Evolutionary conservation across 2,888 invertebrate species (phyloP), one percentile per base, ranked within the genome.

Genomic region (Agrotis ipsilon): DNA sequence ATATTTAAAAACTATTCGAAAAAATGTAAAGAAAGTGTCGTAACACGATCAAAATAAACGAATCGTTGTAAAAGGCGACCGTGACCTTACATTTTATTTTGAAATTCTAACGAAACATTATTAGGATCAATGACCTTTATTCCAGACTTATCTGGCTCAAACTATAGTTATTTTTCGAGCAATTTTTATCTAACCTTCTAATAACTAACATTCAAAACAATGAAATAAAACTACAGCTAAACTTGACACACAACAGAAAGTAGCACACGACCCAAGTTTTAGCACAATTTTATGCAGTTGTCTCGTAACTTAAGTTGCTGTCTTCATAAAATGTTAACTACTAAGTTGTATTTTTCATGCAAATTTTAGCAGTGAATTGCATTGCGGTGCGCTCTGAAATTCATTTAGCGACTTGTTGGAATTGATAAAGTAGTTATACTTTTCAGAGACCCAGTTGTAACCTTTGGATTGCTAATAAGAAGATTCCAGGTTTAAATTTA

Each of bases 281-380:
- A 51, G 19, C 19, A 68, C 16, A 69, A n/a, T 70, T 68, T 54
- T 55, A 54, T 54, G 16, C 5, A 14, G 2, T 24, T 69, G 45
- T 69, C 45, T 68, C n/a, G 21, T 3, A 68, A 52, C 52, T 21
- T 39, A 13, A 1, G 27, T 14, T 21, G 45, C 11, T 32, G 45
- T 68, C 45, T 69, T n/a, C 45, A 54, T 70, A 46, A 68, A 46
- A 46, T 69, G n/a, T 54, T 67, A 45, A 52, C n/a, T 32, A 21
- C 5, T 14, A 6, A 18, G 24, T 11, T 21, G 21, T 16, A 54
- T 52, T 68, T 68, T 68, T 21, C 32, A 21, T 16, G 45, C 6
- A 52, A 32, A 68, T 19, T 60, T 43, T 45, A 45, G 43, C 9
- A 19, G 11, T 43, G 27, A 45, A 27, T 18, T 68, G 7, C 14